These are phyloP conservation scores for Enhydra lutris DNA, from an alignment of 2,113 vertebrate genomes.

Conservation along the genomic window DNA sequence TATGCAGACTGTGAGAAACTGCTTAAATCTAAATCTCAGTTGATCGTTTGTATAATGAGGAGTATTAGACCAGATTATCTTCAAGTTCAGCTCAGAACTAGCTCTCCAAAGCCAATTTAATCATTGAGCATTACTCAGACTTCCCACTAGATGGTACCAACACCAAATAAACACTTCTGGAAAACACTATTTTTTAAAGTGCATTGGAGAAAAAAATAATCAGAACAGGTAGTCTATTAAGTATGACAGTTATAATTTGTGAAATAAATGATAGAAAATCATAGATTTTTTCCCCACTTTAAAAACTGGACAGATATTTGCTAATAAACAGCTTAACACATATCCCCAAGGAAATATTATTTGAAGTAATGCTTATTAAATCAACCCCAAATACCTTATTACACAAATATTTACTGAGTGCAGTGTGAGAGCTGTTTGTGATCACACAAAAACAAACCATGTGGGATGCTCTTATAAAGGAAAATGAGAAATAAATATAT, in stretches of 20 bases:
- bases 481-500: not conserved
- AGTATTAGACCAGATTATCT: not conserved
- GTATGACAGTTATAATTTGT: not conserved
- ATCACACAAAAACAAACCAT: not conserved
- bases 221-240: not conserved
- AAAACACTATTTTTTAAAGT: not conserved
- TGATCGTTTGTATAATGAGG: not conserved
- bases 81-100: not conserved
- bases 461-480: not conserved
- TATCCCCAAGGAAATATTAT: not conserved
- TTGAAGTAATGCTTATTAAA: not conserved
- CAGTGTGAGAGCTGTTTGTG: not conserved
- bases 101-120: not conserved
- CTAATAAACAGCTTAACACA: not conserved
- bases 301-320: not conserved
- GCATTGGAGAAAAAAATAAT: not conserved
- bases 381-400: not conserved
- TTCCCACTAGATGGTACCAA: slow-evolving; percentile 62
- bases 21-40: not conserved
- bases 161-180: slow-evolving; percentile 26
- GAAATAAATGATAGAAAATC: not conserved
- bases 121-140: not conserved
- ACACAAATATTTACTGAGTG: not conserved
- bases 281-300: not conserved
- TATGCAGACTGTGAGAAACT: not conserved